Evolutionary conservation across 2,113 vertebrate genomes (phyloP), one percentile per base, ranked within the genome.

Genomic region (Galbula dea): DNA sequence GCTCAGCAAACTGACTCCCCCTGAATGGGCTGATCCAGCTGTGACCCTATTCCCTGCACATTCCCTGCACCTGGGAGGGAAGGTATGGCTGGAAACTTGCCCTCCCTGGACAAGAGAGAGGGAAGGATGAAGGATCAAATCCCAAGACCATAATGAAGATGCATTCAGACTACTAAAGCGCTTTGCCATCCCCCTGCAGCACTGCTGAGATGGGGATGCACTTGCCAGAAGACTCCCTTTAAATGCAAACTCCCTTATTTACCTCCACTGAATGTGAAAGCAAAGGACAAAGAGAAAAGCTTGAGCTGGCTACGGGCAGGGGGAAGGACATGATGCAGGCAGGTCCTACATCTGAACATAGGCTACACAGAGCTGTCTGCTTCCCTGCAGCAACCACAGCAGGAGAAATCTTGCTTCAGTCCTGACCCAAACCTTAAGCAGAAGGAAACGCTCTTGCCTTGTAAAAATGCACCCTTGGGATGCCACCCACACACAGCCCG

Each of bases 381-480:
- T 72, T 58, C n/a, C 78, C 79, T 32, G 45, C 48, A 41, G 43
- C 45, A 29, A 73, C 37, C 59, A 10, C 49, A 67, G 81, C 43
- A 29, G 69, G 37, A 77, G 34, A 32, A 76, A 69, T 34, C 46
- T 46, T 54, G 30, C 55, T 48, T 34, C 86, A 65, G 52, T 69
- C 75, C 75, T 7, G 27, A 74, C 65, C 62, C 79, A 39, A 78
- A 69, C 21, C 74, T 72, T 37, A 23, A 83, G 83, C 11, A 36
- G 67, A 78, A 71, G 66, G 62, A 90, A 92, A 83, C 26, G 54
- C n/a, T 76, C 71, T 34, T 37, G 73, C 54, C 78, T 73, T 67
- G 89, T 89, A 22, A 92, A 93, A 92, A 52, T 22, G 46, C 52
- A 43, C 65, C 86, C 90, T 76, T 82, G 92, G 86, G 95, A 93